A percentile compares a stretch with the other conserved stretches of the same genome.
Conservation (phyloP, 2,113 vertebrate species). For the Indicator indicator region DNA sequence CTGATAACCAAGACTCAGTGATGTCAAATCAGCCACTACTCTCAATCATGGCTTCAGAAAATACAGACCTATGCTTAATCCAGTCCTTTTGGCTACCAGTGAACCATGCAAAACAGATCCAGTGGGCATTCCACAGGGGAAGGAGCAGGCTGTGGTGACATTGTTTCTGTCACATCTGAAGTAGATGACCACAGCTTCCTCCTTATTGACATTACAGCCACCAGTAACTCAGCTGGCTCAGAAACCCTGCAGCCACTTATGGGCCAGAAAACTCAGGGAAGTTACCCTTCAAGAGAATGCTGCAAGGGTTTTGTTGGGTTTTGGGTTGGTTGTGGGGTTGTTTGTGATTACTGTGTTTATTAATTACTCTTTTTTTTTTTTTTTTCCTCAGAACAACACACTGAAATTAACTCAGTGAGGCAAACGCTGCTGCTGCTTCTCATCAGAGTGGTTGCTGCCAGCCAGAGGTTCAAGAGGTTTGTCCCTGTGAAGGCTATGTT, state of each 20-base stretch:
- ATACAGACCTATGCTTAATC: neutral
- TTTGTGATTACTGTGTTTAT: neutral
- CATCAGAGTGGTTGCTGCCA: slow-evolving; percentile 2
- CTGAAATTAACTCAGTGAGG: neutral
- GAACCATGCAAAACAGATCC: neutral
- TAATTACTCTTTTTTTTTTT: too few species aligned
- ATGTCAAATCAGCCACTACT: neutral
- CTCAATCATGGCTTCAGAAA: neutral
- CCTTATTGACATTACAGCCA: neutral
- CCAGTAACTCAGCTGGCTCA: slow-evolving; percentile 22
- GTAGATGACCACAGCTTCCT: neutral
- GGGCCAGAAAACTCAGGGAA: neutral
- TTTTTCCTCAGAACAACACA: neutral
- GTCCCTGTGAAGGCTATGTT: slow-evolving; percentile 19
- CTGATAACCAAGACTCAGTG: neutral
- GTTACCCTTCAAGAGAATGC: neutral
- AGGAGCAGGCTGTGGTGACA: neutral
- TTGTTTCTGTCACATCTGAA: neutral
- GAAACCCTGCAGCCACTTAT: slow-evolving; percentile 5
- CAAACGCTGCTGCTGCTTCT: slow-evolving; percentile 12
- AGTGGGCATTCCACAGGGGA: neutral
- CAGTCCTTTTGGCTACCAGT: neutral
- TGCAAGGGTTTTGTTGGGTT: neutral
- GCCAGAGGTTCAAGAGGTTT: neutral
- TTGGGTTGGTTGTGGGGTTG: neutral